Percentiles rank a stretch among this genome's conserved stretches.
Evolutionary conservation across 2,888 invertebrate genomes (phyloP).

Genomic region (Epistrophella euchroma): DNA sequence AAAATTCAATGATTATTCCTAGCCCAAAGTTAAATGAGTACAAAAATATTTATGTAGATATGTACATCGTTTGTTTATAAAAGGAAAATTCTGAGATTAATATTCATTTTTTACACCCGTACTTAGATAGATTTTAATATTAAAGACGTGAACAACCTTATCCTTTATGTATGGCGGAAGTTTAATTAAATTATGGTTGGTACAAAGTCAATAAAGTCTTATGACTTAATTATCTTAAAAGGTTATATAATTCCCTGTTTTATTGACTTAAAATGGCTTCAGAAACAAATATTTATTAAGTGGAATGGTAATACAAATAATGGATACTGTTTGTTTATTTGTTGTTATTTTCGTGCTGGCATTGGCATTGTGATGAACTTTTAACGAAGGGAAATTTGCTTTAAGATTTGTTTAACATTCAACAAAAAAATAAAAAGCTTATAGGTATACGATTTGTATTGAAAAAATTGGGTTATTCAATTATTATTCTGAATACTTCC

Average conservation of each 20-base stretch:
- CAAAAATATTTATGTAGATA: too few relatives aligned
- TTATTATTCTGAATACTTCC: too few relatives aligned
- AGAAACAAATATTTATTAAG: conserved; percentile 20
- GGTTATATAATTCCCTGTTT: conserved; percentile 18
- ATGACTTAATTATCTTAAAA: conserved; percentile 55
- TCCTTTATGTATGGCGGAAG: conserved; percentile 1
- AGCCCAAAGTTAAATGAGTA: neutral
- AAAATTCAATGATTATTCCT: neutral
- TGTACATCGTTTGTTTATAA: neutral
- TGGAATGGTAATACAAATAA: conserved; percentile 9
- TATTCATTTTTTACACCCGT: neutral
- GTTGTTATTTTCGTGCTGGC: neutral
- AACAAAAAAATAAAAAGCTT: too few relatives aligned
- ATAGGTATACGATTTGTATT: too few relatives aligned
- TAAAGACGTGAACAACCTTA: neutral
- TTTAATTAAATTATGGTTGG: conserved; percentile 24
- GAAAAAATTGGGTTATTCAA: too few relatives aligned
- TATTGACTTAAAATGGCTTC: conserved; percentile 9
- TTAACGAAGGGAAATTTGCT: neutral
- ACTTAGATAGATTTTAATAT: neutral
- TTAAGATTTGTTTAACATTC: neutral
- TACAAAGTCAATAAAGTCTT: conserved; percentile 34
- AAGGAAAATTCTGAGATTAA: neutral
- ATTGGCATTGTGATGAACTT: neutral
- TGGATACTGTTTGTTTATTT: neutral